Evolutionary conservation across 2,113 vertebrate genomes (phyloP), one percentile per base, ranked within the genome.

Genomic region (Heterochromis multidens): DNA sequence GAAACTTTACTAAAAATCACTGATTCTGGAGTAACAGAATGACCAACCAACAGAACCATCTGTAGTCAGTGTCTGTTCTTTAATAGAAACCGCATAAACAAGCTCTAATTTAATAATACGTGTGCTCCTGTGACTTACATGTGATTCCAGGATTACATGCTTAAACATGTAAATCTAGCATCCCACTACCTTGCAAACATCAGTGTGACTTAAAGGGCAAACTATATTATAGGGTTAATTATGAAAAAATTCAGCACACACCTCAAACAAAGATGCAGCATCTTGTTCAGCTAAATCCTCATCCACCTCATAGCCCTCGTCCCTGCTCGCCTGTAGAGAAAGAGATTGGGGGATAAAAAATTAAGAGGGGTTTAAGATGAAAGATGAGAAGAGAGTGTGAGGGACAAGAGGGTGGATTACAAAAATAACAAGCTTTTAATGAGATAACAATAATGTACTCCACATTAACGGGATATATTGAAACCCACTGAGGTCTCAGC

Each of bases 301-400:
- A 23, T 97, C 96, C 87, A 96, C 96, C 43, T 96, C 96, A 16
- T 90, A 96, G 76, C 94, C 91, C 61, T 96, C 96, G 4, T 96
- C 96, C 56, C 96, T 94, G 87, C 80, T 80, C 2, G 95, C 96
- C 96, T 97, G 84, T 5, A 13, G 81, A 65, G 6, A 54, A 31
- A 35, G 62, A 77, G 9, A 52, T 25, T 21, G 56, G 54, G 25
- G 70, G 27, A 52, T 17, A 31, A 63, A 37, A 56, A 43, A 6
- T 5, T 6, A 74, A 31, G 14, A 35, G n/a, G 62, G 76, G 54
- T 79, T 81, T 67, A 40, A 46, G 27, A 29, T 21, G 33, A 57
- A 57, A 37, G 62, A 13, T 29, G 63, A n/a, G 27, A 19, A 43
- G 74, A 52, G 19, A 80, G 43, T 10, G 23, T 2, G 40, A 65